These are phyloP conservation scores for Aricia artaxerxes DNA, from an alignment of 2,888 invertebrate genomes.

Conservation along the genomic window DNA sequence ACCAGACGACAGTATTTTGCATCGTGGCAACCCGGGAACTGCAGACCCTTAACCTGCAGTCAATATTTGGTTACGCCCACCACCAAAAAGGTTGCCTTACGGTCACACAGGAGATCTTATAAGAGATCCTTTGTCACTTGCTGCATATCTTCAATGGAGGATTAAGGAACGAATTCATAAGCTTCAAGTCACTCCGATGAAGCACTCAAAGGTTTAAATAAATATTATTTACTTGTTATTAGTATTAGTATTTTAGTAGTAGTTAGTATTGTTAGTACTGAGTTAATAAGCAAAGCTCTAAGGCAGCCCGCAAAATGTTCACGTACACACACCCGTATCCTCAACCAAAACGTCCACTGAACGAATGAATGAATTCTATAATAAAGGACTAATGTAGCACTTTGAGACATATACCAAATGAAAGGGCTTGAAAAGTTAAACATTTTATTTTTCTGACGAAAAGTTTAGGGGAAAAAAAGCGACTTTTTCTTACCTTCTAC, in stretches of 20 bases:
- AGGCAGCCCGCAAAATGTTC: constrained; percentile 61
- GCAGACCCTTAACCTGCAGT: constrained; percentile 95
- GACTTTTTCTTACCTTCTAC: too few relatives aligned
- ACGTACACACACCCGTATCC: constrained; percentile 64
- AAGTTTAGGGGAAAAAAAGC: too few relatives aligned
- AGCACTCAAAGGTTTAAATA: background rate
- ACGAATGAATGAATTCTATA: constrained; percentile 52
- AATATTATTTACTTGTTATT: constrained; percentile 12
- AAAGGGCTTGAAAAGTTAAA: too few relatives aligned
- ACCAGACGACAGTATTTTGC: constrained; percentile 97
- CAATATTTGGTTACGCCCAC: constrained; percentile 56
- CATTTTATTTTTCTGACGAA: too few relatives aligned
- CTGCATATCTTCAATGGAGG: constrained; percentile 16
- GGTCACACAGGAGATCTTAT: constrained; percentile 16
- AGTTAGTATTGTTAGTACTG: constrained; percentile 36
- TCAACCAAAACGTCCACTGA: constrained; percentile 45
- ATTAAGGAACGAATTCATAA: constrained; percentile 9
- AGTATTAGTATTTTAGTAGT: constrained; percentile 35
- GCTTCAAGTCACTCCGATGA: background rate
- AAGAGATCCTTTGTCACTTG: constrained; percentile 7
- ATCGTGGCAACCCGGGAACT: constrained; percentile 97
- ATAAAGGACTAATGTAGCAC: too few relatives aligned
- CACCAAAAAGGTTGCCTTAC: constrained; percentile 27
- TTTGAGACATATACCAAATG: too few relatives aligned
- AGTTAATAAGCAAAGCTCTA: constrained; percentile 60